Base-by-base conservation (phyloP, 2,113 vertebrate genomes). In the Strix aluco region DNA sequence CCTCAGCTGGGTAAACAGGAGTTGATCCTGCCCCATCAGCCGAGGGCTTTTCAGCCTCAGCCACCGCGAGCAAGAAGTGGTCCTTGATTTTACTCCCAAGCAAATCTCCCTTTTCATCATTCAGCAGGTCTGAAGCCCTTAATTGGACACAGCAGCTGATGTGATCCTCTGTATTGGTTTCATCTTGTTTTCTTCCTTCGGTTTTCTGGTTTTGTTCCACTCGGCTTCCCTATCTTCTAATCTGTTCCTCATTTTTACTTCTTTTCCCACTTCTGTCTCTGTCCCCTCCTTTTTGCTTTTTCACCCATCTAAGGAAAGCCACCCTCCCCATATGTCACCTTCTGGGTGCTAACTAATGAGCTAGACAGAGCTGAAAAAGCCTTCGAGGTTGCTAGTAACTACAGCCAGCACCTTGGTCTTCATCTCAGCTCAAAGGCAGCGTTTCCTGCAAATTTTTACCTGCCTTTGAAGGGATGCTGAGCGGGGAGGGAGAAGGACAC, bases 1-100 rank as follows among this genome's bases (percentile, higher is more conserved):
- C 88, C 92, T 96, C 92, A 94, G 87, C 81, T 96, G 94, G 81
- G 81, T 88, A 96, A 97, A 95, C 88, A 94, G 74, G 66, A 91
- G 87, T 58, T 55, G 81, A 93, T 94, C 78, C 52, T 86, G 85
- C 62, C 84, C 81, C 85, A 80, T 23, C 54, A 29, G 54, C 36
- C 5, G 0, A 63, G 47, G 54, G 73, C 38, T 89, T 67, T 79
- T 73, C 63, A 63, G 86, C 66, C 58, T 86, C 57, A 58, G 66
- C 34, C 17, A 1, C 86, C 0, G 0, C 0, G 4, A 87, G 55
- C 29, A 77, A 63, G 27, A 87, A 81, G 25, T 3, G 57, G 30
- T 69, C 78, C 70, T 96, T 91, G 73, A 57, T 69, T 88, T 75
- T 85, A 86, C 62, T 52, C 65, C 44, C 70, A 61, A 73, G 59